Evolutionary conservation across 2,797 vertebrate genomes (phyloP), one percentile per base, ranked within the genome.

Genomic region (Arremon brunneinucha): DNA sequence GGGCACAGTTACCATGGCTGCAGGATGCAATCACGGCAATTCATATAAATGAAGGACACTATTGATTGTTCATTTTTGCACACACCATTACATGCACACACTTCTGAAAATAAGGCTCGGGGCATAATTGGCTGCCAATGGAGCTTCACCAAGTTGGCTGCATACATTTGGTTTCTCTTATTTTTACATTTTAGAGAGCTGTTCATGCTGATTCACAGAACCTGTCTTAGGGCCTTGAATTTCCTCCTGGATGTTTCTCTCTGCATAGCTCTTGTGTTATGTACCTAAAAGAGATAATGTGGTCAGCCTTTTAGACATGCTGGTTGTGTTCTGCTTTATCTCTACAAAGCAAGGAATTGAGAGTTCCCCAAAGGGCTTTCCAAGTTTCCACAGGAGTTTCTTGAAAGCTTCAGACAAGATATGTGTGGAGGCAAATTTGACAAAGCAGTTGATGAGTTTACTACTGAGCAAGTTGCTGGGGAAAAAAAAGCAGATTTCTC

Each of bases 51-150:
- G 83, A 82, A 55, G 71, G 77, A 14, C 72, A 44, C 81, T 82
- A 92, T 84, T 79, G 91, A 93, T 83, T 70, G 78, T 79, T 94
- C 84, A 56, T 89, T 95, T 94, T 53, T 92, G 87, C 89, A 91
- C 91, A 91, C 89, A 92, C 87, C 80, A 91, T 95, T 95, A 83
- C 90, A 35, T 87, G 64, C 93, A 74, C 37, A 19, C 64, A 32
- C 67, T 80, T 78, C n/a, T 83, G 81, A 94, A 92, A 92, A 91
- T 87, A 93, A 80, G 71, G 71, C 89, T 92, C 0, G 34, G 46
- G 55, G 78, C 63, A 12, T 92, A 96, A 92, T 72, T 94, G 90
- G 43, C 37, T 90, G 78, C 63, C 91, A 93, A 35, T 93, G 89
- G 89, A 94, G 84, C 91, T 95, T 94, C 89, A 89, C 75, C 63